Base-by-base conservation (phyloP, 2,113 vertebrate species). In the Seriola quinqueradiata region DNA sequence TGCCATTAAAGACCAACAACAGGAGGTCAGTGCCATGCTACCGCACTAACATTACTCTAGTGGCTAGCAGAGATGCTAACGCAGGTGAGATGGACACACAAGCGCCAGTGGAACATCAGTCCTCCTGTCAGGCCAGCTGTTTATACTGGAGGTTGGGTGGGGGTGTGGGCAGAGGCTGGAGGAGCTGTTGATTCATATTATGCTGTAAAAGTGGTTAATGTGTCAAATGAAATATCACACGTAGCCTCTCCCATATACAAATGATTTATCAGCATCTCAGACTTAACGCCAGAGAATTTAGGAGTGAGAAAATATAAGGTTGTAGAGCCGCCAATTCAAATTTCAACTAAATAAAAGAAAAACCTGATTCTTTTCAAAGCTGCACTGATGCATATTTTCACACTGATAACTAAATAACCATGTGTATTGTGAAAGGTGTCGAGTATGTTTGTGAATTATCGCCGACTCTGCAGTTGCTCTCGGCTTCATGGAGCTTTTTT, bases 151-250 rank as follows among this genome's bases (percentile, higher is more conserved):
- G 50, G 50, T 34, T 25, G 38, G 25, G 38, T 72, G 16, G 70
- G 25, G 70, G 13, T 11, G 8, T 10, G 28, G 25, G 28, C 40
- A 58, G n/a, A 71, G 13, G 28, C 59, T 48, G 3, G n/a, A 1
- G 40, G 11, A 25, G 59, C n/a, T 64, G 17, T 28, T 32, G 23
- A 36, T 42, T 34, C 21, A 42, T 36, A 28, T 65, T 64, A 12
- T 3, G 46, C 72, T 64, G 59, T 36, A 8, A 65, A 65, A 54
- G 50, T 23, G 19, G 16, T 57, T 32, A 32, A 65, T 52, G 59
- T 52, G 44, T 75, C 48, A 8, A 63, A 57, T 65, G 11, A 57
- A 76, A 76, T 34, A 67, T 44, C 8, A 32, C 60, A 40, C 5
- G 23, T 8, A 44, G 36, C 48, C 57, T 34, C 70, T 46, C 5